Conservation (phyloP, 2,797 vertebrate species). For the Pangasius macronema region DNA sequence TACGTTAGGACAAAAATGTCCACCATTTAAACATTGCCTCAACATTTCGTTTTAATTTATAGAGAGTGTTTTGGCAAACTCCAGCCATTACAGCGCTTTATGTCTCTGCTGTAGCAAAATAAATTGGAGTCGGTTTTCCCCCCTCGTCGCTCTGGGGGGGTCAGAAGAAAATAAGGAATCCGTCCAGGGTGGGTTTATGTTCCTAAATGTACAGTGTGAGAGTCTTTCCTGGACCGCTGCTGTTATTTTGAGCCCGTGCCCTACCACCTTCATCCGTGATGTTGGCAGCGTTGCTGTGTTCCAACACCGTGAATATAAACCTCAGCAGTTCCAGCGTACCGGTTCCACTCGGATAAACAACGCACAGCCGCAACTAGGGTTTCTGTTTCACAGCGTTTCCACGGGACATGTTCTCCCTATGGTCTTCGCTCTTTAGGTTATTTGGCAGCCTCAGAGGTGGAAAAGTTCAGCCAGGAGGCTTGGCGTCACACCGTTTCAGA, state of each 20-base stretch:
- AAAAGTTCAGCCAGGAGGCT: slow-evolving; percentile 62
- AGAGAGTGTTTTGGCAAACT: slow-evolving; percentile 49
- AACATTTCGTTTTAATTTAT: slow-evolving; percentile 54
- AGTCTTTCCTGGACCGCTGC: slow-evolving; percentile 33
- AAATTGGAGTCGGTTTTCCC: slow-evolving; percentile 34
- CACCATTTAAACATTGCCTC: slow-evolving; percentile 44
- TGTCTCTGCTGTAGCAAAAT: slow-evolving; percentile 38
- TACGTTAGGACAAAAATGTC: slow-evolving; percentile 38
- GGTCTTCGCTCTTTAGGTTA: slow-evolving; percentile 45
- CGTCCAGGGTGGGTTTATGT: slow-evolving; percentile 21
- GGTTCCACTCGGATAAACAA: slow-evolving; percentile 56
- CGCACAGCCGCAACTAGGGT: slow-evolving; percentile 50
- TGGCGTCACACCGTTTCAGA: slow-evolving; percentile 44
- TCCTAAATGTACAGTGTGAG: slow-evolving; percentile 50
- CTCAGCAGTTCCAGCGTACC: slow-evolving; percentile 42
- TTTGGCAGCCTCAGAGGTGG: slow-evolving; percentile 53
- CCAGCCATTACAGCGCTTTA: slow-evolving; percentile 36
- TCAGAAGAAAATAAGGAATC: slow-evolving; percentile 1
- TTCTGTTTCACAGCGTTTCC: slow-evolving; percentile 55
- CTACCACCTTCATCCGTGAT: slow-evolving; percentile 58
- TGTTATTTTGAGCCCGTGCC: slow-evolving; percentile 53
- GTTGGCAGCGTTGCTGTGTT: slow-evolving; percentile 52
- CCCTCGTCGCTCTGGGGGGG: not conserved
- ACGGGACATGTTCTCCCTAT: slow-evolving; percentile 43
- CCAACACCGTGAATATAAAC: slow-evolving; percentile 54